These are phyloP conservation scores for Synanthedon tipuliformis DNA, from an alignment of 2,888 invertebrate genomes.

Conservation along the genomic window DNA sequence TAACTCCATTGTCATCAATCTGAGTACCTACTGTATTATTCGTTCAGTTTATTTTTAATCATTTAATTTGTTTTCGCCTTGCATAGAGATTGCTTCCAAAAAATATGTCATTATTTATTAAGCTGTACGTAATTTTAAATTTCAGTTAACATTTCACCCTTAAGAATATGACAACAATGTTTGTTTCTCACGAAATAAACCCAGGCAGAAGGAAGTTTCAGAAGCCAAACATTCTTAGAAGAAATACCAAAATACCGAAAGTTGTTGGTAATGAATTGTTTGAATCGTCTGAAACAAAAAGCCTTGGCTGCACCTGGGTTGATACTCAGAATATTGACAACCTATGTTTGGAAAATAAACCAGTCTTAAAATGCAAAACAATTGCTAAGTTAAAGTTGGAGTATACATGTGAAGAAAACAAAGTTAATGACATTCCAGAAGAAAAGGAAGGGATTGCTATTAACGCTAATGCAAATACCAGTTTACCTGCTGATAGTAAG, in stretches of 20 bases:
- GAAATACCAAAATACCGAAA: slow-evolving; percentile 24
- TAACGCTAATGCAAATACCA: too few species aligned
- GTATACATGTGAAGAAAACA: neutral
- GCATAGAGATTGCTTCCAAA: neutral
- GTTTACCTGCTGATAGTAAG: too few species aligned
- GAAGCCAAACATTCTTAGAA: slow-evolving; percentile 57
- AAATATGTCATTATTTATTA: neutral
- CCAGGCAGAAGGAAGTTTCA: slow-evolving; percentile 39
- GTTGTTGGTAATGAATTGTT: slow-evolving; percentile 7
- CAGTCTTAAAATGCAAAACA: slow-evolving; percentile 2
- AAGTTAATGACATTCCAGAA: neutral
- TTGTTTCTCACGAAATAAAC: slow-evolving; percentile 39
- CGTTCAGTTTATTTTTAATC: neutral
- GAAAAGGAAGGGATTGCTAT: too few species aligned
- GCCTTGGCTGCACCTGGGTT: slow-evolving; percentile 9
- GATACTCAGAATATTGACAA: slow-evolving; percentile 7
- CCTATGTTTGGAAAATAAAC: slow-evolving; percentile 5
- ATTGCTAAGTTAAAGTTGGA: neutral
- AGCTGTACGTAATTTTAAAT: neutral
- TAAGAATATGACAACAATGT: slow-evolving; percentile 25
- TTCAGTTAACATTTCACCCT: neutral
- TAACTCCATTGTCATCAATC: too few species aligned
- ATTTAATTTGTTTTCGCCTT: neutral
- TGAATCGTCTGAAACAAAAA: slow-evolving; percentile 19
- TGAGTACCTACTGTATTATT: too few species aligned